Evolutionary conservation across 2,113 vertebrate species (phyloP).

Genomic region (Crocuta crocuta): DNA sequence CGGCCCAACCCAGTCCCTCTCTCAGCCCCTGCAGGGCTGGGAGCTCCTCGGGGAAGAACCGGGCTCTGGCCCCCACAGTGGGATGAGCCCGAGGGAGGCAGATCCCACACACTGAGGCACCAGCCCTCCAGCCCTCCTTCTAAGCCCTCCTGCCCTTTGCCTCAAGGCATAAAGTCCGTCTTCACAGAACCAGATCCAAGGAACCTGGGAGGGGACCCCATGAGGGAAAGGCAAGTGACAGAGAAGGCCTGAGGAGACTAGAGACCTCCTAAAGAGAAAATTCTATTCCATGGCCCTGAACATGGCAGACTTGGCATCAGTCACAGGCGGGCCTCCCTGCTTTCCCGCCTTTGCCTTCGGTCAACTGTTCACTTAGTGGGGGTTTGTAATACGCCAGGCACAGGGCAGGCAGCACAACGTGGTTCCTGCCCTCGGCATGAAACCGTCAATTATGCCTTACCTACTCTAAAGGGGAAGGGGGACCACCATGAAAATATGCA

Average conservation of each 20-base stretch:
- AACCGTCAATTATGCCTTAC: not conserved
- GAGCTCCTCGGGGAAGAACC: not conserved
- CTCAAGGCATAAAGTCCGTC: not conserved
- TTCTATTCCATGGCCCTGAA: not conserved
- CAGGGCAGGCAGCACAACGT: not conserved
- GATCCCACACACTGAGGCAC: not conserved
- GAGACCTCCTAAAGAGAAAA: not conserved
- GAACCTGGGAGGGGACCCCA: not conserved
- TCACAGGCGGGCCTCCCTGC: not conserved
- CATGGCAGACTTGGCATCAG: not conserved
- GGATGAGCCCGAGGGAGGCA: fast-evolving
- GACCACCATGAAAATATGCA: not conserved
- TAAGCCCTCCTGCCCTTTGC: not conserved
- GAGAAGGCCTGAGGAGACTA: not conserved
- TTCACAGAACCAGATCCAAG: not conserved
- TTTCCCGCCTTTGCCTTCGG: not conserved
- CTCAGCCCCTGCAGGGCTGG: no score
- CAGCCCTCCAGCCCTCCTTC: not conserved
- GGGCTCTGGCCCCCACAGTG: not conserved
- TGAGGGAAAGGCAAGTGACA: not conserved
- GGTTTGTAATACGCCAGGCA: not conserved
- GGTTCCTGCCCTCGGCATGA: not conserved
- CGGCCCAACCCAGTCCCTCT: not conserved
- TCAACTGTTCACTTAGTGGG: not conserved
- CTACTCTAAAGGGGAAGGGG: not conserved